A percentile compares a stretch with the other conserved stretches of the same genome.
These are phyloP conservation scores for Bucorvus abyssinicus DNA, from an alignment of 2,797 vertebrate species.

Conservation along the genomic window DNA sequence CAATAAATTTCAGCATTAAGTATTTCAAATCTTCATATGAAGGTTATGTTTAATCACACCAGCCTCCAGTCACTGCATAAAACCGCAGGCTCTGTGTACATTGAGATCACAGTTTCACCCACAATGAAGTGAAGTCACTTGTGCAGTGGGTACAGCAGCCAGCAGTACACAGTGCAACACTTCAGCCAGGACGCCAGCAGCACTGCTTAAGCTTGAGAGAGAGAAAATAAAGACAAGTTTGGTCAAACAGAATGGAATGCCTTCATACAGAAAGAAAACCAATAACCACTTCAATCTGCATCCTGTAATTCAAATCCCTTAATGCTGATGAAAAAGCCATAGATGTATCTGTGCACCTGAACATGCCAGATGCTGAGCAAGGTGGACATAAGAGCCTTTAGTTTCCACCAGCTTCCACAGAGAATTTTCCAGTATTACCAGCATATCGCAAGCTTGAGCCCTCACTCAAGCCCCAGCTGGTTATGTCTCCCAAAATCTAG, in stretches of 20 bases:
- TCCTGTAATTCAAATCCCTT: neutral
- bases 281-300: neutral
- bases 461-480: no score
- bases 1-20: neutral
- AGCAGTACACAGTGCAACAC: neutral
- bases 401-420: neutral
- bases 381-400: fast-evolving
- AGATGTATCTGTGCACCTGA: neutral
- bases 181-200: neutral
- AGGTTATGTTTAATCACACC: neutral
- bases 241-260: neutral
- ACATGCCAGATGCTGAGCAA: neutral
- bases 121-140: neutral
- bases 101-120: neutral
- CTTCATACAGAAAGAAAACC: neutral
- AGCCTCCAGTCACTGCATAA: neutral
- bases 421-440: neutral
- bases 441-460: neutral
- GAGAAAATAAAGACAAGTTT: neutral
- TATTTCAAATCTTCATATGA: neutral
- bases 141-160: neutral
- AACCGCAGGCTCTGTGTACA: neutral
- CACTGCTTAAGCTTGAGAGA: neutral
- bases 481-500: neutral
- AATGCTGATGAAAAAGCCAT: neutral